phyloP scores from a whole-genome alignment of 2,113 vertebrate species.

The Salvelinus namaycush region DNA sequence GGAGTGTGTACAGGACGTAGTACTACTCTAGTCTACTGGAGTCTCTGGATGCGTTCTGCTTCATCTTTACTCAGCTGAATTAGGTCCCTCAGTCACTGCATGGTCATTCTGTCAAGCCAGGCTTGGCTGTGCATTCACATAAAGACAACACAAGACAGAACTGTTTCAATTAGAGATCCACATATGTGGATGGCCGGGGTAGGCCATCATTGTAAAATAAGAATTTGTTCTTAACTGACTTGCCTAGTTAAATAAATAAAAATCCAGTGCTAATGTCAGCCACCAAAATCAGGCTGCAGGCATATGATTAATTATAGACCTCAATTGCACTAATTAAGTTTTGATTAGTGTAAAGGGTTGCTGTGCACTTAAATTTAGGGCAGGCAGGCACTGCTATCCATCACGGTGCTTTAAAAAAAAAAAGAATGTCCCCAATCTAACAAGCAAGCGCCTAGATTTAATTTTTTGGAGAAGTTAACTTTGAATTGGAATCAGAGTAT shows the following conservation, averaged over 20 bases:
- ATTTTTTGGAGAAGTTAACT: constrained; percentile 57
- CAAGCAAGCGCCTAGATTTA: constrained; percentile 21
- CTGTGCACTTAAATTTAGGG: constrained; percentile 48
- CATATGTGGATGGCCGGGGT: not conserved
- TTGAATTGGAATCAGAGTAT: constrained; percentile 49
- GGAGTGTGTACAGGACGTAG: not conserved
- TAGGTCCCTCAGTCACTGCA: constrained; percentile 58
- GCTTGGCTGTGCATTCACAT: constrained; percentile 55
- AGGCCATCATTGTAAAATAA: too few relatives aligned
- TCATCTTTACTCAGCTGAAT: constrained; percentile 65
- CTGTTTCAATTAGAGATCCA: constrained; percentile 33
- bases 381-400: constrained; percentile 27
- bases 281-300: constrained; percentile 26
- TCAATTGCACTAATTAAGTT: constrained; percentile 48
- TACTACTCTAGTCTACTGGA: constrained; percentile 55
- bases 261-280: constrained; percentile 29
- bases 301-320: constrained; percentile 49
- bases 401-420: constrained; percentile 35
- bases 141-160: constrained; percentile 20
- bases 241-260: constrained; percentile 47
- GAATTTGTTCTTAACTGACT: constrained; percentile 17
- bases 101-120: constrained; percentile 68
- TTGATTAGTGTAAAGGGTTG: constrained; percentile 48
- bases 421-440: constrained; percentile 48
- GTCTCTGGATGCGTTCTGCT: constrained; percentile 46